Conservation (phyloP, 1,140 invertebrate genomes). For the Drosophila fuyamai region DNA sequence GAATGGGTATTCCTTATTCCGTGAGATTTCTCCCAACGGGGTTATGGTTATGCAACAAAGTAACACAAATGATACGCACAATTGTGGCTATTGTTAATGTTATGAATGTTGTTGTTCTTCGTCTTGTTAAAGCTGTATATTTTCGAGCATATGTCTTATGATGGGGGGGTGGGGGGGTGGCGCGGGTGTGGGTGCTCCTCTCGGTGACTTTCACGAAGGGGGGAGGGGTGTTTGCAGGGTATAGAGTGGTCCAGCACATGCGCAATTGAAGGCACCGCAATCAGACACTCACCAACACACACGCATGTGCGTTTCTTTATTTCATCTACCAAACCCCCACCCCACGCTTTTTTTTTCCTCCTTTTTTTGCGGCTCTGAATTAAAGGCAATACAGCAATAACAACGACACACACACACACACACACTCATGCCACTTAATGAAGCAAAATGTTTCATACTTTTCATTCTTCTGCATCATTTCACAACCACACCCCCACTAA, state of each 20-base stretch:
- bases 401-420: conserved; percentile 14
- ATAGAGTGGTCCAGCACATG: conserved; percentile 52
- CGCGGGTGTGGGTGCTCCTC: background rate
- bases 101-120: conserved; percentile 16
- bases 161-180: conserved; percentile 9
- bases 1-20: conserved; percentile 7
- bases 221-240: conserved; percentile 6
- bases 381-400: conserved; percentile 22
- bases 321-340: background rate
- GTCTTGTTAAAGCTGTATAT: conserved; percentile 30
- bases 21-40: background rate
- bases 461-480: conserved; percentile 56
- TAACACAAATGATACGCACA: conserved; percentile 40
- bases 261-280: conserved; percentile 57
- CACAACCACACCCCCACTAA: conserved; percentile 7
- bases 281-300: conserved; percentile 32
- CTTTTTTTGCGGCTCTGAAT: conserved; percentile 30
- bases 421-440: conserved; percentile 43
- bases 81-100: conserved; percentile 33
- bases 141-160: conserved; percentile 48
- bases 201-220: background rate
- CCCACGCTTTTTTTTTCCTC: background rate
- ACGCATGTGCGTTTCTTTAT: conserved; percentile 41
- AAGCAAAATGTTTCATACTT: conserved; percentile 59
- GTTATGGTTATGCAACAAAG: conserved; percentile 42